Conservation (phyloP, 2,888 invertebrate species). For the Eilema sororculum region DNA sequence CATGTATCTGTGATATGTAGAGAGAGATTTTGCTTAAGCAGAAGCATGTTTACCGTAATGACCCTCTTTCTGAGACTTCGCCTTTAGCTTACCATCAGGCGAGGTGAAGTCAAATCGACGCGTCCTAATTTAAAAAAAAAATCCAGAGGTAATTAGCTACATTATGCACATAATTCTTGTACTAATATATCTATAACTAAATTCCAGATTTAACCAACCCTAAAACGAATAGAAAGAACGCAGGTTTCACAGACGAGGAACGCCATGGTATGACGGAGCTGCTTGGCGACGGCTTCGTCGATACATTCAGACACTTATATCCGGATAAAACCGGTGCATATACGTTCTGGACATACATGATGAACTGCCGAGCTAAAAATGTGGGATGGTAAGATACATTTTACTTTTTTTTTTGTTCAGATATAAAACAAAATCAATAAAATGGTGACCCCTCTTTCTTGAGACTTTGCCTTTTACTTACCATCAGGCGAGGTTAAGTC, state of each 20-base stretch:
- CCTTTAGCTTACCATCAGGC: too few relatives aligned
- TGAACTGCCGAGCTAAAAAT: constrained; percentile 94
- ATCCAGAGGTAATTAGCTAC: neutral
- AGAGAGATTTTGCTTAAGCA: too few relatives aligned
- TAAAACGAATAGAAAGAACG: constrained; percentile 95
- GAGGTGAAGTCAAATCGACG: too few relatives aligned
- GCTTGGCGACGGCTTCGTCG: constrained; percentile 93
- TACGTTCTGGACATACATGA: constrained; percentile 98
- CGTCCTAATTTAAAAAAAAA: too few relatives aligned
- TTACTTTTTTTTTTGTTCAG: neutral
- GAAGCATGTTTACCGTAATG: too few relatives aligned
- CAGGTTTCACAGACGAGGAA: constrained; percentile 98
- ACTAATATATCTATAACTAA: neutral
- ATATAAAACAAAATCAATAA: too few relatives aligned
- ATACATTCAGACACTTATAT: constrained; percentile 95
- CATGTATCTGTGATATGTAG: too few relatives aligned
- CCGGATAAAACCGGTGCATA: constrained; percentile 94
- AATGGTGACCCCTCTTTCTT: too few relatives aligned
- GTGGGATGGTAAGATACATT: constrained; percentile 93
- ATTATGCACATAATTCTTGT: constrained; percentile 23
- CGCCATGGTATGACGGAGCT: constrained; percentile 96
- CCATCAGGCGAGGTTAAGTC: too few relatives aligned
- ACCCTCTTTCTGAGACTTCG: too few relatives aligned
- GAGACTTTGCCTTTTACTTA: too few relatives aligned
- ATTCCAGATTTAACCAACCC: constrained; percentile 96